Conservation (phyloP, 2,113 vertebrate genomes). For the Tyto alba region DNA sequence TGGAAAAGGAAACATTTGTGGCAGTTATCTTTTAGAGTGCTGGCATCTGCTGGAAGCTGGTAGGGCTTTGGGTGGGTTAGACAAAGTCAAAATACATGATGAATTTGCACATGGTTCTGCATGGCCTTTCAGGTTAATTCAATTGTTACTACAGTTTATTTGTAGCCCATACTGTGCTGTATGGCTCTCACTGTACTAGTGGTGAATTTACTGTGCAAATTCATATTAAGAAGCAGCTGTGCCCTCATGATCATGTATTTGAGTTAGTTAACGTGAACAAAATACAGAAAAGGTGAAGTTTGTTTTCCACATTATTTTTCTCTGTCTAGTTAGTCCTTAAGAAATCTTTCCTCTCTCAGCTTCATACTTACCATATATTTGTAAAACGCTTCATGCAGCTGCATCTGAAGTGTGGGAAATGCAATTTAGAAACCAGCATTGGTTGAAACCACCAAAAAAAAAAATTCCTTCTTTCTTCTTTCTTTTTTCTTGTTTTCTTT, state of each 20-base stretch:
- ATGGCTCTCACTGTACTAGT: not conserved
- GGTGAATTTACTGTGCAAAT: not conserved
- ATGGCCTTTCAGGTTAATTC: not conserved
- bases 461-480: not conserved
- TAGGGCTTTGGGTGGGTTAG: not conserved
- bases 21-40: not conserved
- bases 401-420: not conserved
- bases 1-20: conserved; percentile 19
- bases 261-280: not conserved
- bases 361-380: not conserved
- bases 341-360: not conserved
- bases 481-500: too few species aligned
- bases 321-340: not conserved
- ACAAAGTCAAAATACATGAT: not conserved
- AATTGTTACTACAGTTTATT: not conserved
- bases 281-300: not conserved
- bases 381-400: not conserved
- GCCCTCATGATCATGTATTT: not conserved
- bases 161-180: not conserved
- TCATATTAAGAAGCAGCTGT: not conserved
- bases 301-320: not conserved
- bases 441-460: not conserved
- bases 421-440: not conserved
- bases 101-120: not conserved
- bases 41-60: not conserved